Evolutionary conservation across 2,113 vertebrate genomes (phyloP).

Genomic region (Struthio camelus): DNA sequence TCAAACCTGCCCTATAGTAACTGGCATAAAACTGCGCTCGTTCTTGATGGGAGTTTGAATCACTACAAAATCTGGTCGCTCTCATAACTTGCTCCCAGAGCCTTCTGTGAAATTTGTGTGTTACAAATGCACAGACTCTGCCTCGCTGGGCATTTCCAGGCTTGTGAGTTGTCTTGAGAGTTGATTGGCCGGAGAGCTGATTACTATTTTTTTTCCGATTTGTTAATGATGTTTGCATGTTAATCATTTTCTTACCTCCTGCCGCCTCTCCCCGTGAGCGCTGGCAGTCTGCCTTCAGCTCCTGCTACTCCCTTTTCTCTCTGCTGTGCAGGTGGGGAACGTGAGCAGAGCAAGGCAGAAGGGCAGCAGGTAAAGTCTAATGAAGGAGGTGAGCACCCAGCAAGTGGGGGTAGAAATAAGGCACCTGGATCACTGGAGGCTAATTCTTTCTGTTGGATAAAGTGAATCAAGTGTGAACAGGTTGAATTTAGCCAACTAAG

Average conservation of each 20-base stretch:
- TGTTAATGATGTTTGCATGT: background rate
- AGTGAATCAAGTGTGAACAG: background rate
- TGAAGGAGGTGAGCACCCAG: background rate
- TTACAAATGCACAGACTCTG: background rate
- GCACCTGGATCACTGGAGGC: background rate
- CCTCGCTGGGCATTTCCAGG: background rate
- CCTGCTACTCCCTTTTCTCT: background rate
- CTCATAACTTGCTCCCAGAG: background rate
- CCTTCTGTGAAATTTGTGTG: background rate
- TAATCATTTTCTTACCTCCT: background rate
- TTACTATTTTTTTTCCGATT: background rate
- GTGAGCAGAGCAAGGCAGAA: background rate
- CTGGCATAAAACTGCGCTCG: background rate
- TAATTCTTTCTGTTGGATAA: background rate
- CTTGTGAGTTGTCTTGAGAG: background rate
- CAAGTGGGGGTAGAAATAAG: background rate
- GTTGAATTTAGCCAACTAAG: background rate
- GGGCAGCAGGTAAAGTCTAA: background rate
- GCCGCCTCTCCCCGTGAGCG: fast-evolving
- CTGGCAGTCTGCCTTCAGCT: background rate
- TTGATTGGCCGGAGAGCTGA: background rate
- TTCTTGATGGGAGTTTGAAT: background rate
- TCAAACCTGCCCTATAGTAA: background rate
- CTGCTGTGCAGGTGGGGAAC: fast-evolving
- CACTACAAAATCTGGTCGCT: background rate